phyloP scores from a whole-genome alignment of 1,140 invertebrate genomes.

The Hyphantria cunea region DNA sequence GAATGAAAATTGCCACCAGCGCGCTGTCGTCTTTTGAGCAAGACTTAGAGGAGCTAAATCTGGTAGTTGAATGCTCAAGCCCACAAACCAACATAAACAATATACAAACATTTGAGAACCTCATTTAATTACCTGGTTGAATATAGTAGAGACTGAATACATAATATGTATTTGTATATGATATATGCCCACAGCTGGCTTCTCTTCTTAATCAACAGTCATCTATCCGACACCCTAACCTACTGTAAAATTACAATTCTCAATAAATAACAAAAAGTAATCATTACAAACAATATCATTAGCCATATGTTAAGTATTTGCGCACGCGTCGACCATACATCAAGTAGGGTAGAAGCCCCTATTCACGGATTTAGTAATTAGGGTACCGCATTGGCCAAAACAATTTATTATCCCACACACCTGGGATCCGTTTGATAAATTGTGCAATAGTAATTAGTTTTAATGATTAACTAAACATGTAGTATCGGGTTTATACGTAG shows the following conservation, averaged over 20 bases:
- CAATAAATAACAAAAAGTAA: slow-evolving; percentile 21
- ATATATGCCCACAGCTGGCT: too few relatives aligned
- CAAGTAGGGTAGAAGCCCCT: slow-evolving; percentile 3
- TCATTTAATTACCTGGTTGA: too few relatives aligned
- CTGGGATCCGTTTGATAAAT: slow-evolving; percentile 39
- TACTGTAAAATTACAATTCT: neutral
- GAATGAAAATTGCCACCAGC: too few relatives aligned
- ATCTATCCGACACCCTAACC: neutral
- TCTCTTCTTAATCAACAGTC: too few relatives aligned
- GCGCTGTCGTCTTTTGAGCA: too few relatives aligned
- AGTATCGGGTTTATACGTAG: slow-evolving; percentile 13
- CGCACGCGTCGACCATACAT: slow-evolving; percentile 31
- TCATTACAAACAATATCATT: slow-evolving; percentile 26
- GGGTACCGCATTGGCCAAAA: slow-evolving; percentile 34
- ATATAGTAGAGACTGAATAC: too few relatives aligned
- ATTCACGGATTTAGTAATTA: slow-evolving; percentile 30
- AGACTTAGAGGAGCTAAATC: too few relatives aligned
- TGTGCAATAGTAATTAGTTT: slow-evolving; percentile 31
- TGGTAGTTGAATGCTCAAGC: too few relatives aligned
- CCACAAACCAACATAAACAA: too few relatives aligned
- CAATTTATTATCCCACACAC: slow-evolving; percentile 38
- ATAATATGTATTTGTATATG: too few relatives aligned
- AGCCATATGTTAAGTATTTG: slow-evolving; percentile 34
- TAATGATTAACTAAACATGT: slow-evolving; percentile 32
- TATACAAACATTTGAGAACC: too few relatives aligned